Percentiles rank a stretch among this genome's conserved stretches.
These are phyloP conservation scores for Hypolimnas misippus DNA, from an alignment of 2,888 invertebrate species.

Conservation along the genomic window DNA sequence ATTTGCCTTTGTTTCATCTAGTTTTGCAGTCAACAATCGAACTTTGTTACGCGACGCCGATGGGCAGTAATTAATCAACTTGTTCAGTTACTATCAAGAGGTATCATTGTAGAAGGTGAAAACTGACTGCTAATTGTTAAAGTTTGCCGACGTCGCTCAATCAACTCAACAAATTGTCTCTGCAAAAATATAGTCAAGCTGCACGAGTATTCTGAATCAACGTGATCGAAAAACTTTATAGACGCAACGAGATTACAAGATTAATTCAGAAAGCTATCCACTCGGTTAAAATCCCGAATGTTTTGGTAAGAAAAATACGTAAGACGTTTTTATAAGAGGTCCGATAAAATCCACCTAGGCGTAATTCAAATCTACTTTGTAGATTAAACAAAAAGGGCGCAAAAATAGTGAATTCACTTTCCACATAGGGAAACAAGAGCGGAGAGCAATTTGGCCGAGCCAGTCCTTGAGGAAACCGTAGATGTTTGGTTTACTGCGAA, in stretches of 20 bases:
- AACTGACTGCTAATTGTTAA: constrained; percentile 63
- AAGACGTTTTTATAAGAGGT: constrained; percentile 41
- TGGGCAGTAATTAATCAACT: constrained; percentile 70
- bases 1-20: constrained; percentile 45
- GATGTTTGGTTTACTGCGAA: constrained; percentile 67
- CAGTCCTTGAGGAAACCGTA: constrained; percentile 64
- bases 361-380: constrained; percentile 60
- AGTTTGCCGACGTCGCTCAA: constrained; percentile 44
- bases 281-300: constrained; percentile 21
- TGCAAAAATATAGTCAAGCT: constrained; percentile 16
- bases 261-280: constrained; percentile 33
- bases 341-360: constrained; percentile 45
- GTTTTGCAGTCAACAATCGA: constrained; percentile 55
- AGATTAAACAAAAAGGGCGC: constrained; percentile 66
- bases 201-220: constrained; percentile 17
- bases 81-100: constrained; percentile 60
- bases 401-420: constrained; percentile 59
- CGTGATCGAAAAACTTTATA: constrained; percentile 32
- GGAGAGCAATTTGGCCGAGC: constrained; percentile 66
- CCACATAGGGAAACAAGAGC: constrained; percentile 54
- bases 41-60: constrained; percentile 54
- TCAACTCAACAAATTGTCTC: constrained; percentile 11
- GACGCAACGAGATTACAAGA: constrained; percentile 23
- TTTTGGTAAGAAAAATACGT: constrained; percentile 18
- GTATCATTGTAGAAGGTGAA: constrained; percentile 53